Evolutionary conservation across 1,140 invertebrate genomes (phyloP).

Genomic region (Venustaconcha ellipsiformis): DNA sequence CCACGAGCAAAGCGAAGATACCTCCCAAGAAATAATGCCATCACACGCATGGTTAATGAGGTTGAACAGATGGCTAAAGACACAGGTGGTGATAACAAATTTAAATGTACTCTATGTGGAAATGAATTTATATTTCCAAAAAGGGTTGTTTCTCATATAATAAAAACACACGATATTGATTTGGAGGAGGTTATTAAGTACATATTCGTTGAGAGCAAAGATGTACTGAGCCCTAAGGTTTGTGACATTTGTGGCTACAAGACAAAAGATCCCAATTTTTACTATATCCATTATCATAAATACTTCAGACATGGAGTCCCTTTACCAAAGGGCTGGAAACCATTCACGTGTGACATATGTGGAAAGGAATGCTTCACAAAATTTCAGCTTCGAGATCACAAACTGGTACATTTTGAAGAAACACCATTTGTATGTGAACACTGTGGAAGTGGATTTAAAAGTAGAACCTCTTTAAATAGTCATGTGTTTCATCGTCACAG

Average conservation of each 20-base stretch:
- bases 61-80: slow-evolving; percentile 39
- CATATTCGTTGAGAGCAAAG: slow-evolving; percentile 21
- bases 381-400: slow-evolving; percentile 51
- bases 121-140: slow-evolving; percentile 56
- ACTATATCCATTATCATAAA: slow-evolving; percentile 62
- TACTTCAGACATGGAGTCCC: slow-evolving; percentile 59
- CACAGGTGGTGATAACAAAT: slow-evolving; percentile 38
- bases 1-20: slow-evolving; percentile 1
- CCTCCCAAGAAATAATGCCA: slow-evolving; percentile 13
- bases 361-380: slow-evolving; percentile 59
- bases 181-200: slow-evolving; percentile 32
- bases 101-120: slow-evolving; percentile 48
- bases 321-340: slow-evolving; percentile 56
- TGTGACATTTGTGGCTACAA: slow-evolving; percentile 61
- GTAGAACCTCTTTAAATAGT: slow-evolving; percentile 49
- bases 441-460: slow-evolving; percentile 57
- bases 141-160: slow-evolving; percentile 43
- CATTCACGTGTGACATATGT: slow-evolving; percentile 59
- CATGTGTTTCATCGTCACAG: slow-evolving; percentile 55
- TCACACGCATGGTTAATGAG: slow-evolving; percentile 34
- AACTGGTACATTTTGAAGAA: slow-evolving; percentile 49
- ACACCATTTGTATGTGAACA: slow-evolving; percentile 53
- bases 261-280: slow-evolving; percentile 49
- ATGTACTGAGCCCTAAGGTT: slow-evolving; percentile 31
- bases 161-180: slow-evolving; percentile 42